A percentile compares a stretch with the other conserved stretches of the same genome.
phyloP scores from a whole-genome alignment of 2,797 vertebrate genomes.

The Eremophila alpestris region DNA sequence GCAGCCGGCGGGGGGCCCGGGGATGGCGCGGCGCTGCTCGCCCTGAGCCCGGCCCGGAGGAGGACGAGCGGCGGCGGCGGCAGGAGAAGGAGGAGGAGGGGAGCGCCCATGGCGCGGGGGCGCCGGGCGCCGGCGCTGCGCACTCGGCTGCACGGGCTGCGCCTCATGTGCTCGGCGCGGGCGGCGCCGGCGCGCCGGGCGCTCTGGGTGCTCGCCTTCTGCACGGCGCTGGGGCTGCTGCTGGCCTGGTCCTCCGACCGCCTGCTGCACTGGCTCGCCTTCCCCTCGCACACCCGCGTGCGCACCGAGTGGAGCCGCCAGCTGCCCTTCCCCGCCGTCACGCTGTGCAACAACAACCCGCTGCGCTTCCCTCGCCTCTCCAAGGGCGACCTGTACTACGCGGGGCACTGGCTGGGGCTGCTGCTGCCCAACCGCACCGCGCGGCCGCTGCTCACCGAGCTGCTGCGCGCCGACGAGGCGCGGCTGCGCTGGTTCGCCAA shows the following conservation, averaged over 20 bases:
- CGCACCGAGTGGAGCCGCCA: constrained; percentile 95
- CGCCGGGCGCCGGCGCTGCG: constrained; percentile 77
- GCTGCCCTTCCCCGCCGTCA: constrained; percentile 92
- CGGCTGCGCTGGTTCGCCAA: constrained; percentile 91
- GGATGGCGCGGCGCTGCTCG: constrained; percentile 25
- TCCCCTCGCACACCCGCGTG: constrained; percentile 92
- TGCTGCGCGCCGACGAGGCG: constrained; percentile 87
- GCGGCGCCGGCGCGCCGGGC: constrained; percentile 82
- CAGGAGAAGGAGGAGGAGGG: not conserved
- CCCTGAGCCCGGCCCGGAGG: not conserved
- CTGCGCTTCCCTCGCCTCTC: constrained; percentile 94
- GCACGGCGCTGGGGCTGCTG: constrained; percentile 90
- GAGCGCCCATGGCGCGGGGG: constrained; percentile 59
- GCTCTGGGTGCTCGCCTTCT: constrained; percentile 92
- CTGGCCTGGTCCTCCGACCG: constrained; percentile 96
- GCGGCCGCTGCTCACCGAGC: constrained; percentile 89
- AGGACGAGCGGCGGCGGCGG: not conserved
- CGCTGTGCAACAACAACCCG: constrained; percentile 99
- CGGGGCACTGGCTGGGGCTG: constrained; percentile 94
- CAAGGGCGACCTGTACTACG: constrained; percentile 96
- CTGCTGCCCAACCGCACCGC: constrained; percentile 91
- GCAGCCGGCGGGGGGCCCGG: constrained; percentile 46
- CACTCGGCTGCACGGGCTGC: constrained; percentile 89
- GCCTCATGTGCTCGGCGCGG: constrained; percentile 84
- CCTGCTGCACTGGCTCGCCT: constrained; percentile 92